A percentile compares a stretch with the other conserved stretches of the same genome.
phyloP scores from a whole-genome alignment of 2,888 invertebrate species.

The Orthosia incerta region DNA sequence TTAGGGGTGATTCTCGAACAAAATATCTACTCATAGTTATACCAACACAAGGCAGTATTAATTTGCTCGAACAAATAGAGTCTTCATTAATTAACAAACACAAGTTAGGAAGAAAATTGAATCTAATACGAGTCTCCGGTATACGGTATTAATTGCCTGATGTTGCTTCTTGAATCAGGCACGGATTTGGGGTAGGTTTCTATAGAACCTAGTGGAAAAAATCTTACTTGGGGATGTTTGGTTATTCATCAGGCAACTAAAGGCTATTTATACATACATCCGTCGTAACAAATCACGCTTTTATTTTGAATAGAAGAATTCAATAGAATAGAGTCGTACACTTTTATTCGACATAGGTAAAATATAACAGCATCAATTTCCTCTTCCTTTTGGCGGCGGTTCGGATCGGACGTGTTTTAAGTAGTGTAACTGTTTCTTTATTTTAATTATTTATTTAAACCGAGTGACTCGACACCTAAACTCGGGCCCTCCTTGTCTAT shows the following conservation, averaged over 20 bases:
- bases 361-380: too few relatives aligned
- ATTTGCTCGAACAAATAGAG: conserved; percentile 30
- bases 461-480: too few relatives aligned
- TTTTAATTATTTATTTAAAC: too few relatives aligned
- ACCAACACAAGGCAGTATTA: conserved; percentile 10
- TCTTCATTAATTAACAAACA: conserved; percentile 29
- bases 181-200: conserved; percentile 12
- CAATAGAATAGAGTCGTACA: too few relatives aligned
- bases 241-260: too few relatives aligned
- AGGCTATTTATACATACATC: background rate
- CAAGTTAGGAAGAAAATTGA: conserved; percentile 26
- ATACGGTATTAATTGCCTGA: conserved; percentile 50
- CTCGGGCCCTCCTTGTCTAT: too few relatives aligned
- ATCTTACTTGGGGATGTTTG: too few relatives aligned
- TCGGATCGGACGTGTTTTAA: too few relatives aligned
- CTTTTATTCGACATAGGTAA: too few relatives aligned
- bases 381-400: too few relatives aligned
- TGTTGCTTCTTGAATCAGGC: conserved; percentile 16
- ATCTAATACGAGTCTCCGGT: conserved; percentile 18
- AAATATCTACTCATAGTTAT: background rate
- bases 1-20: background rate
- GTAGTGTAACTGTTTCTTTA: too few relatives aligned
- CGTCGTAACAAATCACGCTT: background rate
- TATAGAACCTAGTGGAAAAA: background rate
- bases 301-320: background rate